Percentiles rank a stretch among this genome's conserved stretches.
Evolutionary conservation across 2,113 vertebrate species (phyloP).

Genomic region (Castor canadensis): DNA sequence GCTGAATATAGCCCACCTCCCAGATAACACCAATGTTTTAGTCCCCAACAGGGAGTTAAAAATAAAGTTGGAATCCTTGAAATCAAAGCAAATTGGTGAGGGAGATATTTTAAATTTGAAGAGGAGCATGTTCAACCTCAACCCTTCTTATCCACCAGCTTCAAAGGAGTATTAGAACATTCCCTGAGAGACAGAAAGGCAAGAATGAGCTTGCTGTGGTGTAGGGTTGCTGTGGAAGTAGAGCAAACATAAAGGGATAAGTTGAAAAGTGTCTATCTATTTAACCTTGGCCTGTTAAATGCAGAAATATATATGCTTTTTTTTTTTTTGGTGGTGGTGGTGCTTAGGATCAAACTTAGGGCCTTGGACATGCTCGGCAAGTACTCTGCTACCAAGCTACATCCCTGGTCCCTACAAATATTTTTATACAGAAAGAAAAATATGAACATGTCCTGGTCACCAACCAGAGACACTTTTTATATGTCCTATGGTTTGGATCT

Average conservation of each 20-base stretch:
- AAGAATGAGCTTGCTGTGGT: background rate
- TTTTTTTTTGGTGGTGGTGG: background rate
- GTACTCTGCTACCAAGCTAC: background rate
- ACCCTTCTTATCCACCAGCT: background rate
- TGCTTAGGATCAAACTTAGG: background rate
- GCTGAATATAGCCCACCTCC: background rate
- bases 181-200: background rate
- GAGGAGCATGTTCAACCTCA: background rate
- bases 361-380: too few relatives aligned
- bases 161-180: background rate
- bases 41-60: background rate
- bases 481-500: background rate
- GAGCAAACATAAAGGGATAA: background rate
- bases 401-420: background rate
- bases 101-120: conserved; percentile 25
- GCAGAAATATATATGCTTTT: background rate
- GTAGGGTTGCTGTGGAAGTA: background rate
- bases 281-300: background rate
- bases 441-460: background rate
- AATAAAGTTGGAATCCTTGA: background rate
- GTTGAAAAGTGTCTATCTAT: background rate
- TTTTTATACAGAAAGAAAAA: conserved; percentile 35
- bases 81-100: background rate
- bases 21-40: background rate
- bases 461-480: background rate